Base-by-base conservation (phyloP, 2,888 invertebrate species). In the Sesamia inferens region DNA sequence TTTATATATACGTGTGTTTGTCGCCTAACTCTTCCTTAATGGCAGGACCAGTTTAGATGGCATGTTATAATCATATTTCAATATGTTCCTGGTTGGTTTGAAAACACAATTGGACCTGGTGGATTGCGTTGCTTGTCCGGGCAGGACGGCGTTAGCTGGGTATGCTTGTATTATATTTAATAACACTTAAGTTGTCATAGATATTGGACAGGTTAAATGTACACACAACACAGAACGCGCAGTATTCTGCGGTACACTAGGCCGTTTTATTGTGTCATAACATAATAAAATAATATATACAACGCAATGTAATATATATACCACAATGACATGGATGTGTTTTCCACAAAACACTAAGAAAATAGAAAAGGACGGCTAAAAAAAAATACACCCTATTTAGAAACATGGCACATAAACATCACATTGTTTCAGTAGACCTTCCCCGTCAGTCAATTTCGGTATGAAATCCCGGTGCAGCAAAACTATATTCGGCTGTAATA, bases 131-230 rank as follows among this genome's bases (percentile, higher is more conserved):
- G 39, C 39, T 39, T 39, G 3, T 39, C 39, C 39, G 3, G 39
- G 39, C 39, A 39, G 39, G 39, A 5, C n/a, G n/a, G n/a, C n/a
- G n/a, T n/a, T n/a, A n/a, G n/a, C n/a, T n/a, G n/a, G n/a, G n/a
- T n/a, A n/a, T n/a, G n/a, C n/a, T n/a, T n/a, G n/a, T n/a, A n/a
- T n/a, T n/a, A n/a, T 54, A n/a, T n/a, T 13, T 54, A n/a, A 13
- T 11, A 54, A 54, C n/a, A 22, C 24, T 31, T 58, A 58, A 31
- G 16, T 58, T 24, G 80, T 88, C 83, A 0, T 90, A 96, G 95
- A 95, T 96, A 94, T 96, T 92, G 71, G 96, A 95, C 14, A 95
- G 94, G 93, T 85, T 96, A 86, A 94, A n/a, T n/a, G n/a, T n/a
- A 94, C 75, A 92, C 92, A 0, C 95, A 95, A 0, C 94, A 93